A percentile compares a stretch with the other conserved stretches of the same genome.
Evolutionary conservation across 2,888 invertebrate species (phyloP).

Genomic region (Linyphia triangularis): DNA sequence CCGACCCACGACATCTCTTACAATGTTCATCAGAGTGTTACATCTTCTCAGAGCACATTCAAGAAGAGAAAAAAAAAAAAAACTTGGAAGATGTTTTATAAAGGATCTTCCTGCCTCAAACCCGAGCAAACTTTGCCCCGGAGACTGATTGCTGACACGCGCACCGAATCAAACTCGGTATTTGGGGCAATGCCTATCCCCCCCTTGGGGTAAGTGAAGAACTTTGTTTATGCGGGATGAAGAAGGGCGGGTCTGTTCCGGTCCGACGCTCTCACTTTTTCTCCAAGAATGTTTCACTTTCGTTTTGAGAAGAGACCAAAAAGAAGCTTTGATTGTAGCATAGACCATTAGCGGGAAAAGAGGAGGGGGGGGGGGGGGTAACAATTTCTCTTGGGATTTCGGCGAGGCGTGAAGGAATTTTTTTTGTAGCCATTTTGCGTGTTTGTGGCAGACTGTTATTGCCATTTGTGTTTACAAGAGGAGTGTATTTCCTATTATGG

Average conservation of each 20-base stretch:
- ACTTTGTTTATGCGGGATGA: background rate
- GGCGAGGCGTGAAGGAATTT: background rate
- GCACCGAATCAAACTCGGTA: background rate
- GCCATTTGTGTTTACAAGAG: background rate
- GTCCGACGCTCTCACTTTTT: conserved; percentile 9
- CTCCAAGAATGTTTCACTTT: conserved; percentile 55
- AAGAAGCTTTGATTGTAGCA: no score
- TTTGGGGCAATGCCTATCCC: background rate
- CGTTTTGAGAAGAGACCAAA: conserved; percentile 1
- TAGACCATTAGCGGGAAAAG: no score
- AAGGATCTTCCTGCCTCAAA: background rate
- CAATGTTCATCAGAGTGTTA: background rate
- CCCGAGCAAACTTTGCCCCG: background rate
- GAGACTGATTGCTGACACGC: background rate
- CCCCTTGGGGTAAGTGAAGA: background rate
- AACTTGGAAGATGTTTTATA: background rate
- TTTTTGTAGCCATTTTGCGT: background rate
- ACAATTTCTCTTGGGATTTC: no score
- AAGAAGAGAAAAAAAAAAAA: background rate
- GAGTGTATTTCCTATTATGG: background rate
- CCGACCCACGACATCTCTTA: background rate
- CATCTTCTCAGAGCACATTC: background rate
- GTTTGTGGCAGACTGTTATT: background rate
- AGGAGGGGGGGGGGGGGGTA: background rate
- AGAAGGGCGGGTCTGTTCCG: conserved; percentile 1